Base-by-base conservation (phyloP, 2,888 invertebrate genomes). In the Lithophane leautieri region DNA sequence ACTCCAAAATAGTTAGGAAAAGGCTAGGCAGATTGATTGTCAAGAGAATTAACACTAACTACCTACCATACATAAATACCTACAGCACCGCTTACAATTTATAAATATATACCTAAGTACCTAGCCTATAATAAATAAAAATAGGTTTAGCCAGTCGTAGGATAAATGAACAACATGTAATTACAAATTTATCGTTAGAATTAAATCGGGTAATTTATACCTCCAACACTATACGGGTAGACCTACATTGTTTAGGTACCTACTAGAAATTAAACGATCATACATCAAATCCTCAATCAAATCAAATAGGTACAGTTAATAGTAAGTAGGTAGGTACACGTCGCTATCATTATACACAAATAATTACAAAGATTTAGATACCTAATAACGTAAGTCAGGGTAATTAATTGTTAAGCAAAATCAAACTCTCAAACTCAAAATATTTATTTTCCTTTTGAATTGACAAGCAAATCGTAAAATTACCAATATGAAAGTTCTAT, bases 181-280 rank as follows among this genome's bases (percentile, higher is more conserved):
- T 88, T 86, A 88, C 70, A 75, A 77, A 81, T 76, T 86, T 73
- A 86, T 82, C 87, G 85, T 75, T 70, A 56, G 73, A 63, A 78
- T 79, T 80, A 79, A 77, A 86, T 81, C 73, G 66, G 56, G 73
- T 82, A 81, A 83, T 78, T 80, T 80, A 79, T 77, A 78, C 76
- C 68, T 77, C 62, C 40, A 78, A 75, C 54, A 70, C 44, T 65
- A 75, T 42, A 73, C 67, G 19, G 22, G 8, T 25, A 19, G n/a
- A 28, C 54, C 52, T 22, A n/a, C 9, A 40, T 54, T 44, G 44
- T 72, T 47, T 47, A 76, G 34, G 16, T n/a, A 62, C 42, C 19
- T 67, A 65, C 44, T 76, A n/a, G 50, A 78, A 79, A 78, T 69
- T 77, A 78, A 79, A 79, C 76, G 79, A 84, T 84, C 67, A 34